phyloP scores from a whole-genome alignment of 2,797 vertebrate genomes.

The Phoebastria nigripes region DNA sequence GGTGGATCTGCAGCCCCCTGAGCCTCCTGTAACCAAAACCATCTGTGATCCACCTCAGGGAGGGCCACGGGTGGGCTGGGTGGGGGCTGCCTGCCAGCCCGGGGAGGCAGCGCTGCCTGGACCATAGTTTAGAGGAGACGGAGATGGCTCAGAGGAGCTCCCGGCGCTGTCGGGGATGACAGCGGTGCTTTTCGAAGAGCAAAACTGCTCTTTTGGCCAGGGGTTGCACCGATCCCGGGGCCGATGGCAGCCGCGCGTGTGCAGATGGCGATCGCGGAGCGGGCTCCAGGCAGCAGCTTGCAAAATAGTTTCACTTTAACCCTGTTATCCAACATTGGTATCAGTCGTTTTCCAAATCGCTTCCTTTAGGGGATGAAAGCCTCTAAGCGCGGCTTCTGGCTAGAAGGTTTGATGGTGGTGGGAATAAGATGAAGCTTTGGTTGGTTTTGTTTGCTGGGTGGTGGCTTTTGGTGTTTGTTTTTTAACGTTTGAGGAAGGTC shows the following conservation, averaged over 20 bases:
- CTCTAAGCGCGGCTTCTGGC: neutral
- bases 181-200: neutral
- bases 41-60: accelerated
- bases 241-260: neutral
- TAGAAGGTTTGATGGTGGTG: neutral
- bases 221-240: neutral
- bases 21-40: neutral
- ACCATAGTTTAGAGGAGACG: neutral
- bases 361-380: neutral
- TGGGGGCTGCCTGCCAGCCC: neutral
- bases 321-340: neutral
- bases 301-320: slow-evolving; percentile 50
- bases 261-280: neutral
- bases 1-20: neutral
- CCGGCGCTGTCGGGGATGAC: neutral
- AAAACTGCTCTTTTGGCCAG: neutral
- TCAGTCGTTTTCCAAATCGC: neutral
- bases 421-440: neutral
- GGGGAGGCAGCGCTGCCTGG: too few species aligned
- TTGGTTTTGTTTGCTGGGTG: neutral
- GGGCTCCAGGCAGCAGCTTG: neutral
- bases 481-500: neutral
- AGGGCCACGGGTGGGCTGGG: neutral
- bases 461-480: neutral
- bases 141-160: neutral